Percentiles rank a stretch among this genome's conserved stretches.
Conservation (phyloP, 2,888 invertebrate genomes). For the Drosophila algonquin region DNA sequence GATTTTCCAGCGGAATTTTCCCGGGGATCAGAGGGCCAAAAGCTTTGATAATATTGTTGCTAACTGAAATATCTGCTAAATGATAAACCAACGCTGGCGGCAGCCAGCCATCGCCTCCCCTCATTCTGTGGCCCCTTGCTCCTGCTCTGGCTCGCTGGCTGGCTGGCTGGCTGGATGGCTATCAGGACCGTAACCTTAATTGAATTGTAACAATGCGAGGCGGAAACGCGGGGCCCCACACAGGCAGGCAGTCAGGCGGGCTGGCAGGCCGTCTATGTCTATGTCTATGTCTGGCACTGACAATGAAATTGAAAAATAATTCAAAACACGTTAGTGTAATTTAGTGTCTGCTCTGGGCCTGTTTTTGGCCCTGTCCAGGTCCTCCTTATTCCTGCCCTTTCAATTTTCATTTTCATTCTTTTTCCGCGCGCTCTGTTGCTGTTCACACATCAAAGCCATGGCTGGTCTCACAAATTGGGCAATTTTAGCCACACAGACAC, state of each 20-base stretch:
- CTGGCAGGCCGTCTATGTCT: conserved; percentile 17
- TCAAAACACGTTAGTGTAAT: conserved; percentile 83
- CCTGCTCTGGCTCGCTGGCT: background rate
- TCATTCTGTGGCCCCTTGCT: background rate
- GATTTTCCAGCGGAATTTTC: conserved; percentile 25
- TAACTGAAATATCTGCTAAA: conserved; percentile 67
- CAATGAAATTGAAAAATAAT: conserved; percentile 82
- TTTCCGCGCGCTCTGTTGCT: conserved; percentile 44
- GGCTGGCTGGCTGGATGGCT: conserved; percentile 30
- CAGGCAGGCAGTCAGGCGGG: conserved; percentile 26
- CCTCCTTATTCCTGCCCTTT: background rate
- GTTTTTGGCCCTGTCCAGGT: conserved; percentile 6
- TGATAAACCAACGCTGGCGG: conserved; percentile 71
- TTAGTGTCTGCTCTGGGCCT: conserved; percentile 70
- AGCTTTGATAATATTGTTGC: conserved; percentile 65
- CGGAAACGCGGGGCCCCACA: conserved; percentile 58
- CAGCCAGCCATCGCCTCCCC: conserved; percentile 9
- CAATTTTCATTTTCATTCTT: conserved; percentile 38
- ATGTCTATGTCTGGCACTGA: conserved; percentile 65
- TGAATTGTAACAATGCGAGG: conserved; percentile 74
- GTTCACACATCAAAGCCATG: conserved; percentile 74
- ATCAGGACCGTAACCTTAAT: conserved; percentile 58
- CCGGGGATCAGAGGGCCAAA: conserved; percentile 11
- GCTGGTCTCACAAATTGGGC: conserved; percentile 69
- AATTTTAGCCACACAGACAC: conserved; percentile 55